Base-by-base conservation (phyloP, 1,140 invertebrate species). In the Lordiphosa clarofinis region DNA sequence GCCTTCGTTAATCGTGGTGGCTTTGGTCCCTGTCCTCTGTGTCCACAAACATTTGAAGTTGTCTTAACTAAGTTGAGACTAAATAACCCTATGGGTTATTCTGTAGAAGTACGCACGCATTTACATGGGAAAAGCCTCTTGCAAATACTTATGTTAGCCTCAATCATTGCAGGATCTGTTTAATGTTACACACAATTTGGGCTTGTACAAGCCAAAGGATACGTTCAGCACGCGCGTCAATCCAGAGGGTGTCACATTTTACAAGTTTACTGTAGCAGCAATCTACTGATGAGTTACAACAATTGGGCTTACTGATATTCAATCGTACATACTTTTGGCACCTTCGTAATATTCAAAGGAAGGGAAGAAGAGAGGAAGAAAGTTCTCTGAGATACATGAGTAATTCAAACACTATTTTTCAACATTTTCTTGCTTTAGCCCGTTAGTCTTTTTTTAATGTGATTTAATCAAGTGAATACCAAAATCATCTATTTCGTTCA, bases 161-260 rank as follows among this genome's bases (percentile, higher is more conserved):
- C 12, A 10, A 31, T 31, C 28, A 8, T 1, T 31, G 28, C 40
- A 81, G 75, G 71, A 81, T 53, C 38, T 81, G 4, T 81, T 71
- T 11, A 59, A 74, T 21, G 21, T 6, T 1, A 60, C 24, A 7
- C 10, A 47, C 2, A 5, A 33, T 8, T 33, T 81, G 40, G 75
- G 75, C 1, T 13, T 74, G 15, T 81, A 49, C 11, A 81, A 58
- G 19, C 39, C 52, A n/a, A 47, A 28, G 0, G 71, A 81, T 33
- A 35, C 7, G 13, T 81, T 81, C 21, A 40, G 6, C 5, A 60
- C 66, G 9, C 53, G 48, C 6, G 49, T 81, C 4, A 81, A 74
- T 50, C 70, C 75, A 0, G 43, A 39, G 28, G 75, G 75, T 12
- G 75, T 81, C 4, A 59, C 39, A 0, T 74, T 81, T 39, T 81